Evolutionary conservation across 1,140 invertebrate genomes (phyloP).

Genomic region (Drosophila sproati): DNA sequence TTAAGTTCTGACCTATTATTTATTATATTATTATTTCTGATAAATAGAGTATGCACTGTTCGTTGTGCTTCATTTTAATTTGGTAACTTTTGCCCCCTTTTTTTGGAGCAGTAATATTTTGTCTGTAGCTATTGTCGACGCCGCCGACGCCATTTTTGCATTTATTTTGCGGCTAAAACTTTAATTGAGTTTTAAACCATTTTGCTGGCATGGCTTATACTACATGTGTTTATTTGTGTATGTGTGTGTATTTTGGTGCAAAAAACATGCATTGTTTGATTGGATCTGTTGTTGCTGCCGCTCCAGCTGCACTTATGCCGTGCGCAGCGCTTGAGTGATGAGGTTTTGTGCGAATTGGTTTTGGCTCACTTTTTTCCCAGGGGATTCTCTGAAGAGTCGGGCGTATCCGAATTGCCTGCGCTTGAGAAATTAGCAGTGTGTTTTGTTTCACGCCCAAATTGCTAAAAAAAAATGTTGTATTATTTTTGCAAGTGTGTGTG

Average conservation of each 20-base stretch:
- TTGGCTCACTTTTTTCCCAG: conserved; percentile 28
- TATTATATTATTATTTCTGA: not conserved
- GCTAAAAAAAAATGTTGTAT: conserved; percentile 32
- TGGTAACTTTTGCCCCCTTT: conserved; percentile 17
- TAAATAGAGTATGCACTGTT: conserved; percentile 5
- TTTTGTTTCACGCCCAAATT: conserved; percentile 43
- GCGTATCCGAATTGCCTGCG: conserved; percentile 40
- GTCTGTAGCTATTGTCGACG: conserved; percentile 62
- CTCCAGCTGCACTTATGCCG: conserved; percentile 32
- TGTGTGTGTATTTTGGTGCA: conserved; percentile 7
- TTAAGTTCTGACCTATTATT: no score
- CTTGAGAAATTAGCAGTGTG: conserved; percentile 48
- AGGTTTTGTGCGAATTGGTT: conserved; percentile 58
- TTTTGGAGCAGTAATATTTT: conserved; percentile 31
- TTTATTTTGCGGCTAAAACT: conserved; percentile 84
- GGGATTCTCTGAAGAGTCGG: conserved; percentile 15
- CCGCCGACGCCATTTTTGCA: conserved; percentile 62
- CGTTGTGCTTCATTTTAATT: not conserved
- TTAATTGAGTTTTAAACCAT: conserved; percentile 84
- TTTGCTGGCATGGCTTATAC: conserved; percentile 55
- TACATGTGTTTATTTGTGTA: conserved; percentile 8
- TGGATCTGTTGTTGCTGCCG: conserved; percentile 46
- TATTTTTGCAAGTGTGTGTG: conserved; percentile 25
- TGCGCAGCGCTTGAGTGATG: conserved; percentile 64
- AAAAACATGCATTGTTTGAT: conserved; percentile 58